phyloP scores from a whole-genome alignment of 2,888 invertebrate genomes.

The Brachylomia viminalis region DNA sequence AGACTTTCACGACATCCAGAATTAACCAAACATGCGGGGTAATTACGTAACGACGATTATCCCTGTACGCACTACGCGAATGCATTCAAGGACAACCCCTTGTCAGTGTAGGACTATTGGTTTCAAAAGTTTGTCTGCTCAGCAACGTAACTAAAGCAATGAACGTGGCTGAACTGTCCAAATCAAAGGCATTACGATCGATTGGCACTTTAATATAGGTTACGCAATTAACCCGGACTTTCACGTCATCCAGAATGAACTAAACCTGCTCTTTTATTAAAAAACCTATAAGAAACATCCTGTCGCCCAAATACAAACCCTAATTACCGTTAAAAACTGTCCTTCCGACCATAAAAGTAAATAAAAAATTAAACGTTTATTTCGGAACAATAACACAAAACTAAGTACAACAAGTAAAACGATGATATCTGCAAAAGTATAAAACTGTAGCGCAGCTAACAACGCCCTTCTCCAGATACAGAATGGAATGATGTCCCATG shows the following conservation, averaged over 20 bases:
- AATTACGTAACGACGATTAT: too few relatives aligned
- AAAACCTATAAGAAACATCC: constrained; percentile 16
- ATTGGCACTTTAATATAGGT: not conserved
- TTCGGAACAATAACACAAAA: too few relatives aligned
- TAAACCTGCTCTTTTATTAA: not conserved
- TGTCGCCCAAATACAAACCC: not conserved
- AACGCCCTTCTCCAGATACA: too few relatives aligned
- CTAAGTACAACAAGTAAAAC: too few relatives aligned
- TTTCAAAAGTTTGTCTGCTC: not conserved
- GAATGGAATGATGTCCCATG: too few relatives aligned
- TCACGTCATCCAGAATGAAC: not conserved
- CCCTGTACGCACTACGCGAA: too few relatives aligned
- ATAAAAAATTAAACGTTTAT: too few relatives aligned
- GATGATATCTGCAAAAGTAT: too few relatives aligned
- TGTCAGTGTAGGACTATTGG: too few relatives aligned
- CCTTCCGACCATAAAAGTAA: constrained; percentile 19
- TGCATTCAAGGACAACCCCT: too few relatives aligned
- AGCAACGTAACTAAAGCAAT: not conserved
- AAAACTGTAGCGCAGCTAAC: too few relatives aligned
- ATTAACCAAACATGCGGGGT: not conserved
- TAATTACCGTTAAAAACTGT: constrained; percentile 40
- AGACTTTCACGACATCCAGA: not conserved
- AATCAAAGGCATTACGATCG: not conserved
- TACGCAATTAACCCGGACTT: not conserved
- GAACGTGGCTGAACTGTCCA: not conserved